These are phyloP conservation scores for Drosophila setifemur DNA, from an alignment of 1,140 invertebrate genomes.

Conservation along the genomic window DNA sequence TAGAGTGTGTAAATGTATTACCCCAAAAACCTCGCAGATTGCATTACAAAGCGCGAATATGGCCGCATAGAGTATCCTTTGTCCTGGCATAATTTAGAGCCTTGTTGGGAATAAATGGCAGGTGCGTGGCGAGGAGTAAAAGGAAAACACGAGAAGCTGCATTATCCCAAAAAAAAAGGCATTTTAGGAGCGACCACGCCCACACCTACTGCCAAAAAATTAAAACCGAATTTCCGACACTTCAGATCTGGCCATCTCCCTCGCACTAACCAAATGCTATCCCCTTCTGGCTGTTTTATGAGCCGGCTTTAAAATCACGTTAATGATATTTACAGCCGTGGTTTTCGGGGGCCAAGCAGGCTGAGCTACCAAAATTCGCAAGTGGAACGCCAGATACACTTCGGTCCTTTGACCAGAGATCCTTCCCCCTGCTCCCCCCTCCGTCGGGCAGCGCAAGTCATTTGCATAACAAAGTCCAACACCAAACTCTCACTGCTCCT, in stretches of 20 bases:
- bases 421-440: slow-evolving; percentile 19
- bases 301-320: slow-evolving; percentile 77
- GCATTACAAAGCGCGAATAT: slow-evolving; percentile 5
- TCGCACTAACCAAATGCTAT: not conserved
- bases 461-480: slow-evolving; percentile 77
- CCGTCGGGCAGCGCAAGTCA: slow-evolving; percentile 52
- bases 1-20: no score
- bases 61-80: slow-evolving; percentile 24
- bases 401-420: slow-evolving; percentile 55
- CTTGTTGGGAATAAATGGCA: slow-evolving; percentile 28
- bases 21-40: not conserved
- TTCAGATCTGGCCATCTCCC: slow-evolving; percentile 34
- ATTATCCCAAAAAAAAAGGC: slow-evolving; percentile 56
- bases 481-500: not conserved
- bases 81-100: slow-evolving; percentile 48
- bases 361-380: slow-evolving; percentile 55
- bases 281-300: slow-evolving; percentile 60
- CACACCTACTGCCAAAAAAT: slow-evolving; percentile 48
- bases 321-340: slow-evolving; percentile 77
- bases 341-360: slow-evolving; percentile 10
- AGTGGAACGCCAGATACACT: slow-evolving; percentile 47
- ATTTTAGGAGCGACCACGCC: slow-evolving; percentile 40
- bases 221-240: slow-evolving; percentile 77
- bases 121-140: slow-evolving; percentile 38
- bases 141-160: slow-evolving; percentile 29